These are phyloP conservation scores for Poecilia wingei DNA, from an alignment of 2,797 vertebrate genomes.

Conservation along the genomic window DNA sequence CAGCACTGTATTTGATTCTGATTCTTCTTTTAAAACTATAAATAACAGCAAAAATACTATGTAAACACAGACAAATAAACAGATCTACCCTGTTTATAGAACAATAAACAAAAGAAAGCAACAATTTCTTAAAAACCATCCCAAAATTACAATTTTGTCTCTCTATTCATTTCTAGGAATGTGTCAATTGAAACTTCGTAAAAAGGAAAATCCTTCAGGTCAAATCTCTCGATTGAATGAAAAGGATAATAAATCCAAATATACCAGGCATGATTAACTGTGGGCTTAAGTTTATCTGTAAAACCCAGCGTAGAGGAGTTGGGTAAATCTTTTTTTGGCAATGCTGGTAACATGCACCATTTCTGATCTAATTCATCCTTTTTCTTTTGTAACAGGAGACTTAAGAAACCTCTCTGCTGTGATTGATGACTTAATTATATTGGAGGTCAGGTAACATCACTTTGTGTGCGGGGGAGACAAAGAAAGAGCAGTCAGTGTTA, in stretches of 20 bases:
- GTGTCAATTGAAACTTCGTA: background rate
- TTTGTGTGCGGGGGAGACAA: no score
- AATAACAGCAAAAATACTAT: background rate
- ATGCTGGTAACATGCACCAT: background rate
- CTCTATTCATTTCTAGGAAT: background rate
- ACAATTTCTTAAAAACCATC: background rate
- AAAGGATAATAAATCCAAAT: background rate
- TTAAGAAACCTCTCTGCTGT: background rate
- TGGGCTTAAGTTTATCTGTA: background rate
- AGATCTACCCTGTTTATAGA: background rate
- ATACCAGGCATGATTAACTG: background rate
- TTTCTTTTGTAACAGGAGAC: background rate
- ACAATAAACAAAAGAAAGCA: background rate
- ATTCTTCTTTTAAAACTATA: background rate
- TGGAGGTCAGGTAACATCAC: background rate
- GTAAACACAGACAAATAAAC: background rate
- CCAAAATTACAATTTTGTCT: background rate
- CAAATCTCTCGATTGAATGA: background rate
- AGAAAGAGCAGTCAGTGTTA: no score
- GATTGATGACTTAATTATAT: background rate
- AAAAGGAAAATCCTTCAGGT: background rate
- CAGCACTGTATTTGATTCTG: background rate
- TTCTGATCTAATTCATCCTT: background rate
- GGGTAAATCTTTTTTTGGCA: background rate
- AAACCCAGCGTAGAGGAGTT: background rate